Base-by-base conservation (phyloP, 1,140 invertebrate genomes). In the Calliphora vicina region DNA sequence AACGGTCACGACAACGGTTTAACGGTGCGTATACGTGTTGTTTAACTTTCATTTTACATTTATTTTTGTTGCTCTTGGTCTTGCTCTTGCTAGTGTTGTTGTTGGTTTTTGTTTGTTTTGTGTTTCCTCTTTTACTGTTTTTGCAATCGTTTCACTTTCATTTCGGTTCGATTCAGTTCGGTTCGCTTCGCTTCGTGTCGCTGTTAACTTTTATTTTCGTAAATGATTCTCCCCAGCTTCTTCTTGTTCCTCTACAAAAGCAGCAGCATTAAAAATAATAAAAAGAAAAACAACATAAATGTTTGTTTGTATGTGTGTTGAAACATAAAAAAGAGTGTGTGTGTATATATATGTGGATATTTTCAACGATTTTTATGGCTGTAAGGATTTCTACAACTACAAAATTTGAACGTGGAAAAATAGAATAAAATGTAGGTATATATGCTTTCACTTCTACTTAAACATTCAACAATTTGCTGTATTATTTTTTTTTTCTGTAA, bases 11-110 rank as follows among this genome's bases (percentile, higher is more conserved):
- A 8, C 15, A 29, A 74, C 72, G 72, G 72, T 74, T 74, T 26
- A 74, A 74, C 72, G 72, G 72, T 74, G 72, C 72, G 72, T 74
- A 74, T 74, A 74, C 72, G 72, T 35, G 72, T 50, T 50, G 45
- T 50, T 50, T 50, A 50, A 50, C 12, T 50, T 74, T 15, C 25
- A 74, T 35, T 74, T 0, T 74, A 29, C 29, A 74, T 13, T 74
- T 2, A 12, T 35, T 74, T 17, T 29, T 15, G 67, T 72, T 23
- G 23, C 23, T 15, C 13, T 26, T 72, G 23, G 20, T 72, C 23
- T 23, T 25, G 67, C n/a, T n/a, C n/a, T n/a, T n/a, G n/a, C n/a
- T n/a, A n/a, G n/a, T n/a, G n/a, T n/a, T n/a, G n/a, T n/a, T 23
- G 61, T n/a, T 67, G 23, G 67, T 72, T 1, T 26, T 72, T 26